Percentiles rank a stretch among this genome's conserved stretches.
Conservation (phyloP, 2,113 vertebrate genomes). For the Formicarius rufipectus region DNA sequence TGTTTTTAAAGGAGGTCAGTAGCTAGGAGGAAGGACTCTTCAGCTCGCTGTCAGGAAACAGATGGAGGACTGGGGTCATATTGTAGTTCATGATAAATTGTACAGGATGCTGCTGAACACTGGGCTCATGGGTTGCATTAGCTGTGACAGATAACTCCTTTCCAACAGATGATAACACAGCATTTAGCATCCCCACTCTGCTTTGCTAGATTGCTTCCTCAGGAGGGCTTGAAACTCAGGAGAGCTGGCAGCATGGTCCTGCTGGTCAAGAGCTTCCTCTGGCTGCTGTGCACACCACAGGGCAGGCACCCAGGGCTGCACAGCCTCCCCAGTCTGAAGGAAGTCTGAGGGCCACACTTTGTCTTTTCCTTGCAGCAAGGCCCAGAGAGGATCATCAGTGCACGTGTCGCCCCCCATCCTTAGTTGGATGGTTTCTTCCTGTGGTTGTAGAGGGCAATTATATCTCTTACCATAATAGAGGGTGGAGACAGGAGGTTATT, state of each 20-base stretch:
- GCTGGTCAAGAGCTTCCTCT: fast-evolving
- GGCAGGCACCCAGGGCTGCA: fast-evolving
- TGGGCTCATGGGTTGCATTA: not conserved
- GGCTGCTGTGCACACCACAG: not conserved
- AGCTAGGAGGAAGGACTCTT: not conserved
- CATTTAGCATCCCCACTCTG: not conserved
- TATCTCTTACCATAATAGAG: not conserved
- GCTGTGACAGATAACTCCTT: not conserved
- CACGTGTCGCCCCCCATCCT: not conserved
- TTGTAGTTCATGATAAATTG: not conserved
- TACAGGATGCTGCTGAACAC: not conserved
- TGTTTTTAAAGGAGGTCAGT: not conserved
- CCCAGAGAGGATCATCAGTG: too few relatives aligned
- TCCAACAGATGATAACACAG: not conserved
- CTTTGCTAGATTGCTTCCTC: not conserved
- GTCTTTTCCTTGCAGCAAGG: not conserved
- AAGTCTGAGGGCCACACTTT: not conserved
- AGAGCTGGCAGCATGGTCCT: not conserved
- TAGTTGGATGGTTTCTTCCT: not conserved
- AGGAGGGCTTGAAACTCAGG: not conserved
- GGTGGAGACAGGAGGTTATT: not conserved
- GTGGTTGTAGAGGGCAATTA: not conserved
- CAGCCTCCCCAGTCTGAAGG: not conserved
- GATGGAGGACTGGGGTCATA: not conserved
- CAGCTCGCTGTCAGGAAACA: not conserved